These are phyloP conservation scores for Listrodromus nycthemerus DNA, from an alignment of 2,888 invertebrate species.

Conservation along the genomic window DNA sequence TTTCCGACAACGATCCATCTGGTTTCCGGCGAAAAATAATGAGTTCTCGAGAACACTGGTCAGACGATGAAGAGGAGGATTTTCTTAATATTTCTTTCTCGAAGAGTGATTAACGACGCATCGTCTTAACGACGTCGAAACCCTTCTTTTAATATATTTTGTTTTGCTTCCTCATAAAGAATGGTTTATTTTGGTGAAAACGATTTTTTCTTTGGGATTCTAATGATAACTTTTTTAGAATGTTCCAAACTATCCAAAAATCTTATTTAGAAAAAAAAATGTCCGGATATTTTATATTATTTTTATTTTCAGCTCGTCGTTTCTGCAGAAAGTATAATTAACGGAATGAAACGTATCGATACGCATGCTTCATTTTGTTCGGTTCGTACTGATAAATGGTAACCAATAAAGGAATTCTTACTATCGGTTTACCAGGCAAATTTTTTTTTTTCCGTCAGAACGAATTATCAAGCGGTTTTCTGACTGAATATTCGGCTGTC, in stretches of 20 bases:
- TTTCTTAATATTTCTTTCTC: conserved; percentile 30
- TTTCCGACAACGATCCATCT: conserved; percentile 8
- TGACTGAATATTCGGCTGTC: not conserved
- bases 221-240: too few species aligned
- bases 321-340: not conserved
- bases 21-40: conserved; percentile 36
- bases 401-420: too few species aligned
- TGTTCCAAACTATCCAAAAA: too few species aligned
- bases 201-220: too few species aligned
- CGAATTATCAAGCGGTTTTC: conserved; percentile 5
- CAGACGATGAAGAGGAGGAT: conserved; percentile 18
- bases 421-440: not conserved
- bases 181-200: too few species aligned
- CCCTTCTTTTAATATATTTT: conserved; percentile 25
- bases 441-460: not conserved
- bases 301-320: not conserved
- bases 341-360: not conserved
- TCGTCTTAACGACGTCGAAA: conserved; percentile 8
- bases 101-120: conserved; percentile 57
- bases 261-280: too few species aligned
- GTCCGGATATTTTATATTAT: not conserved
- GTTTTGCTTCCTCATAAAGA: not conserved
- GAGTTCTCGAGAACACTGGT: conserved; percentile 42
- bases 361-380: not conserved
- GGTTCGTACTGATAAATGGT: too few species aligned